These are phyloP conservation scores for Theropithecus gelada DNA, from an alignment of 2,113 vertebrate genomes.

Conservation along the genomic window DNA sequence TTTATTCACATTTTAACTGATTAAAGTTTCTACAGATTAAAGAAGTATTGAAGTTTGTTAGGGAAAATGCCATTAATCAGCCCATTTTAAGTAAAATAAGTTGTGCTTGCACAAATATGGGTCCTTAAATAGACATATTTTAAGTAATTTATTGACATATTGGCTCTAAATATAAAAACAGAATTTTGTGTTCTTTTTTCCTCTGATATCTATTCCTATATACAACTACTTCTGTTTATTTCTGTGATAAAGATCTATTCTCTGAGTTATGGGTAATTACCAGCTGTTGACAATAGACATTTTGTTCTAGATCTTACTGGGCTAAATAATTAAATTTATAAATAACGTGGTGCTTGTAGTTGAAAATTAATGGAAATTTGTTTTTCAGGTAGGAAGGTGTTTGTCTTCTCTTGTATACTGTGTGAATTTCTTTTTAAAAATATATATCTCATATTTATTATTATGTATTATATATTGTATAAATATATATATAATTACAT, in stretches of 20 bases:
- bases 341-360: background rate
- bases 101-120: background rate
- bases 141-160: slow-evolving; percentile 10
- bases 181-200: background rate
- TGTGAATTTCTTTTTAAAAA: background rate
- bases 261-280: background rate
- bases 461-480: background rate
- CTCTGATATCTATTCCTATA: background rate
- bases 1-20: slow-evolving; percentile 12
- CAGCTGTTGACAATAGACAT: background rate
- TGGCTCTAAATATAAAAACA: background rate
- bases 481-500: background rate
- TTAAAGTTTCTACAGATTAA: background rate
- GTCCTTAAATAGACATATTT: background rate
- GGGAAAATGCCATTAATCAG: background rate
- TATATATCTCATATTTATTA: background rate
- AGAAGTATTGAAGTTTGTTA: background rate
- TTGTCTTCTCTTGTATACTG: background rate
- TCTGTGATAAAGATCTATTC: background rate
- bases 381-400: background rate
- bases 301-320: background rate
- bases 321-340: slow-evolving; percentile 39
- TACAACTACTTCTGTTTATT: background rate
- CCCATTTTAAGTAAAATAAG: background rate
- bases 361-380: slow-evolving; percentile 40